Evolutionary conservation across 2,113 vertebrate species (phyloP).

Genomic region (Uropsilus gracilis): DNA sequence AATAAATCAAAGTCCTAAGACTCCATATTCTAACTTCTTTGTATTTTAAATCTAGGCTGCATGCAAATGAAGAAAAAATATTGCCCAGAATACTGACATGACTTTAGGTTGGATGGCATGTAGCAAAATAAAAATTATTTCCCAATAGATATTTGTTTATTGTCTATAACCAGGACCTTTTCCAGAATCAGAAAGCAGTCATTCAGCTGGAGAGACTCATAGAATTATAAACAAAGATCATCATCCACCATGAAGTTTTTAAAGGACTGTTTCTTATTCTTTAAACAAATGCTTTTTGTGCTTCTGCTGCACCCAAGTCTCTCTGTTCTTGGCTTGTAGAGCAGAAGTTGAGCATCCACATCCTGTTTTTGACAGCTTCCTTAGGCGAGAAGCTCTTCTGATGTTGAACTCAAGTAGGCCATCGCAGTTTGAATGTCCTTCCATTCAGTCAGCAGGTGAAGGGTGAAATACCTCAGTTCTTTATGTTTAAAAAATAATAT

Average conservation of each 20-base stretch:
- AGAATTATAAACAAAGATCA: not conserved
- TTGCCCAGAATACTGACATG: not conserved
- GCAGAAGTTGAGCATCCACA: not conserved
- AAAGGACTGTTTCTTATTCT: not conserved
- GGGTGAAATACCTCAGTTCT: not conserved
- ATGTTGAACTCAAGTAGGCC: not conserved
- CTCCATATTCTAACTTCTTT: not conserved
- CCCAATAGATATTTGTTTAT: conserved; percentile 15
- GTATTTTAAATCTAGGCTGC: not conserved
- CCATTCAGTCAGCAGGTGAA: not conserved
- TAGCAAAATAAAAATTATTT: not conserved
- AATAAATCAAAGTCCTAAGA: not conserved
- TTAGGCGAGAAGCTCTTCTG: conserved; percentile 16
- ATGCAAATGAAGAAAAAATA: not conserved
- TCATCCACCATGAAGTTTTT: not conserved
- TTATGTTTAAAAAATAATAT: not conserved
- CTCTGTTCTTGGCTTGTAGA: not conserved
- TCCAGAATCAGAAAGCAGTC: not conserved
- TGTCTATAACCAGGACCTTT: not conserved
- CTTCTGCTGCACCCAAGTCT: not conserved
- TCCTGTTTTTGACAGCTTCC: not conserved
- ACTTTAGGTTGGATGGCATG: not conserved
- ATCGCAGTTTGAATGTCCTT: not conserved
- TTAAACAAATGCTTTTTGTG: not conserved
- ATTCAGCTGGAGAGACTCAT: not conserved